Evolutionary conservation across 2,113 vertebrate genomes (phyloP), one percentile per base, ranked within the genome.

Genomic region (Mobula hypostoma): DNA sequence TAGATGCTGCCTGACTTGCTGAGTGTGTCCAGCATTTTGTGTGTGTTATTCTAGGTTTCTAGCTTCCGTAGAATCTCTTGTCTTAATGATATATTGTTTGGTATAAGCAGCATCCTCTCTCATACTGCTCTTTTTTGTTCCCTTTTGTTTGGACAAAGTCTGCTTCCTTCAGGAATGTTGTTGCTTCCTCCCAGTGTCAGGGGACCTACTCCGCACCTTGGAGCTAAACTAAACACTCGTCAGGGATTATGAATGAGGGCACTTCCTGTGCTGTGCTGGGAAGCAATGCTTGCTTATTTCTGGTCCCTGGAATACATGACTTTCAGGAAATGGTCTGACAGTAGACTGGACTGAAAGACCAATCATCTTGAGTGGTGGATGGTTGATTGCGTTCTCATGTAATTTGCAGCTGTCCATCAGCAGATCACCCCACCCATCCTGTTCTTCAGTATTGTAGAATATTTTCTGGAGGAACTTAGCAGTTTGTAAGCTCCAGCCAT

Each of bases 291-390:
- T 12, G 68, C 74, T 74, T 40, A 48, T 12, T 40, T 24, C 66
- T 72, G 90, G 0, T 3, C 14, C 7, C 24, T 40, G 40, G 63
- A 70, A 96, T 97, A 96, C 97, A 87, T 96, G 96, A 94, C 0
- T 87, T 94, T 95, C 97, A 97, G 97, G 97, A 97, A 97, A 95
- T 96, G 97, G 96, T 95, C 95, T 94, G 94, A 94, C 95, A 82
- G 94, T 32, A 96, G 97, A 97, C 96, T 95, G 94, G 96, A 96
- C 96, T 95, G 95, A 95, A 79, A n/a, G 94, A 80, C 94, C 78
- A 63, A 95, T 95, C 95, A 15, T 21, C 63, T 91, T 15, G 66
- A 40, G 40, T 14, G 5, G 5, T 11, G 85, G 85, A 14, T 61
- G 15, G 14, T 24, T 15, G n/a, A 63, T 32, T 17, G 14, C 12